A percentile compares a stretch with the other conserved stretches of the same genome.
These are phyloP conservation scores for Drosophila biarmipes DNA, from an alignment of 1,140 invertebrate species.

Conservation along the genomic window DNA sequence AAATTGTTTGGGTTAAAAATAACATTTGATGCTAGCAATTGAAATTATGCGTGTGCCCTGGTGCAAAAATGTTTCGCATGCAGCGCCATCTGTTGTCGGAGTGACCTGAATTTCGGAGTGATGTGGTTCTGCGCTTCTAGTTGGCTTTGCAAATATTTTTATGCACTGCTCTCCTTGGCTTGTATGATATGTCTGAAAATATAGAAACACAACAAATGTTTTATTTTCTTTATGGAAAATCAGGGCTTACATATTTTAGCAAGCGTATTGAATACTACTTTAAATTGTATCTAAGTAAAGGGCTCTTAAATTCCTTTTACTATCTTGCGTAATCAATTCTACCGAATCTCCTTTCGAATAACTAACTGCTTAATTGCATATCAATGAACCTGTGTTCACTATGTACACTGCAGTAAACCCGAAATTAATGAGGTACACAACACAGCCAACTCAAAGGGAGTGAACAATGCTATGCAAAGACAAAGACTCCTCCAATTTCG, in stretches of 20 bases:
- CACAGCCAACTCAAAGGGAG: constrained; percentile 8
- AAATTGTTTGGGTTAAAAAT: constrained; percentile 65
- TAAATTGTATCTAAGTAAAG: no score
- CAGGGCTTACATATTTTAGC: not conserved
- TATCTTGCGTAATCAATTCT: not conserved
- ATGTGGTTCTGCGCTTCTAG: not conserved
- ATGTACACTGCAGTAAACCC: not conserved
- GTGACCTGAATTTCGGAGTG: constrained; percentile 39
- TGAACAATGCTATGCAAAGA: constrained; percentile 13
- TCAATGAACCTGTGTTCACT: not conserved
- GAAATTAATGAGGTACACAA: constrained; percentile 48
- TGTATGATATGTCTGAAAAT: constrained; percentile 17
- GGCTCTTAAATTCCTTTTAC: no score
- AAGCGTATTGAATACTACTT: no score
- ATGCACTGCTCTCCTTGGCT: constrained; percentile 23
- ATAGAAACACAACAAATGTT: not conserved
- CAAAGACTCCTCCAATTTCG: constrained; percentile 1
- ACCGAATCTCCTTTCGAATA: not conserved
- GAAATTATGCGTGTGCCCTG: constrained; percentile 68
- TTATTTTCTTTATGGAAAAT: not conserved
- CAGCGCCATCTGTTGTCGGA: constrained; percentile 57
- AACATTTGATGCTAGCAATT: constrained; percentile 62
- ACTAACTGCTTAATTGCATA: constrained; percentile 7
- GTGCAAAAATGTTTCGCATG: constrained; percentile 50
- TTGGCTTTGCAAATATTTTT: constrained; percentile 26